Evolutionary conservation across 2,797 vertebrate species (phyloP).

Genomic region (Darevskia nairensis): DNA sequence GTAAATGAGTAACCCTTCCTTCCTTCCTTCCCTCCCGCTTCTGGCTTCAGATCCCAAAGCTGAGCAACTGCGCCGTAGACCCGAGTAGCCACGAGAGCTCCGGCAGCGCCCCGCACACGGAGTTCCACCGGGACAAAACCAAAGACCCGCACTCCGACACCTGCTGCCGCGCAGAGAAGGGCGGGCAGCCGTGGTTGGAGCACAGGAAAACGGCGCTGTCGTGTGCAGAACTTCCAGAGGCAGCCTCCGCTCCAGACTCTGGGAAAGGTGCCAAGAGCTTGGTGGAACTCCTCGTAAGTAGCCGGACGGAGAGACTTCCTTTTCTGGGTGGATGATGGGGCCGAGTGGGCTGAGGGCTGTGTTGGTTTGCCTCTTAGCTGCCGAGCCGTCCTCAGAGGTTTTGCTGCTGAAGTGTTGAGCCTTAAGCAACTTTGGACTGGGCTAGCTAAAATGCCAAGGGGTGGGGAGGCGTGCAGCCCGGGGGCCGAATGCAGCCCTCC

Average conservation of each 20-base stretch:
- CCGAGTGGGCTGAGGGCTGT: too few species aligned
- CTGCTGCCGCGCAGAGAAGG: constrained; percentile 83
- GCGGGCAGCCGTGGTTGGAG: constrained; percentile 84
- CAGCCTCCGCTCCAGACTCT: constrained; percentile 76
- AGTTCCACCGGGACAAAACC: constrained; percentile 85
- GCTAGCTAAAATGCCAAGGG: too few species aligned
- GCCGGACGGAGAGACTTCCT: accelerated
- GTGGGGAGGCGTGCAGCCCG: too few species aligned
- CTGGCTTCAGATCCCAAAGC: constrained; percentile 80
- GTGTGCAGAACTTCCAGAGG: constrained; percentile 77
- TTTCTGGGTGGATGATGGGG: too few species aligned
- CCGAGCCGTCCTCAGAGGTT: too few species aligned
- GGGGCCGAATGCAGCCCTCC: too few species aligned
- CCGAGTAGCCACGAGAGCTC: constrained; percentile 78
- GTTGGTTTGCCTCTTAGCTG: too few species aligned
- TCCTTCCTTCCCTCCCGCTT: not conserved
- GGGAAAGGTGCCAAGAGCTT: constrained; percentile 87
- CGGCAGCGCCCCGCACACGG: constrained; percentile 77
- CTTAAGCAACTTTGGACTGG: too few species aligned
- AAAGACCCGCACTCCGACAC: constrained; percentile 85
- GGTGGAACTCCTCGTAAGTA: constrained; percentile 93
- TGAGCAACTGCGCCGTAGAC: constrained; percentile 80
- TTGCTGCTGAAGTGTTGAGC: too few species aligned
- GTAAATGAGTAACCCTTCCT: too few species aligned
- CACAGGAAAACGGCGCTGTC: constrained; percentile 81